A percentile compares a stretch with the other conserved stretches of the same genome.
phyloP scores from a whole-genome alignment of 2,797 vertebrate species.

The Hydrolagus colliei region DNA sequence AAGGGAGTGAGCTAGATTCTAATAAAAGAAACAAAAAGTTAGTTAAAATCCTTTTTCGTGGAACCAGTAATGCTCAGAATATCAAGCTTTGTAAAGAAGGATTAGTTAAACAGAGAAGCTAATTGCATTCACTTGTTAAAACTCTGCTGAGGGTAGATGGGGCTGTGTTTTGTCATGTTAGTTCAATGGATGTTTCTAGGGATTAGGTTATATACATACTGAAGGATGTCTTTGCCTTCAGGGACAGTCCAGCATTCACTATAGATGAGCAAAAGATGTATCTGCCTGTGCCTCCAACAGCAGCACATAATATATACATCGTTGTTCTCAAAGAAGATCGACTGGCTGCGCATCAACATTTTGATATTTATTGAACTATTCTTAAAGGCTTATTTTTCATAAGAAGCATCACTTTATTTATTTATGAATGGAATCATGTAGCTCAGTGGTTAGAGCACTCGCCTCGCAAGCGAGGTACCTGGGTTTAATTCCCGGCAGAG shows the following conservation, averaged over 20 bases:
- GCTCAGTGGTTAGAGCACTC: too few species aligned
- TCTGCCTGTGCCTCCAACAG: neutral
- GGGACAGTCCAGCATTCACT: neutral
- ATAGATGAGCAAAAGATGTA: neutral
- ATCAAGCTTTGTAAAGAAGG: neutral
- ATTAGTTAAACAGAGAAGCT: constrained; percentile 25
- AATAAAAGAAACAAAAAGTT: neutral
- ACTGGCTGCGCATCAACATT: neutral
- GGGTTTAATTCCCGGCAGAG: too few species aligned
- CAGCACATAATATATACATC: neutral
- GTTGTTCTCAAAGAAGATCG: neutral
- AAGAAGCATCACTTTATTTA: too few species aligned
- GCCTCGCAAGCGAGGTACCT: too few species aligned
- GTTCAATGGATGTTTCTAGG: constrained; percentile 4
- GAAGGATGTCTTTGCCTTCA: neutral
- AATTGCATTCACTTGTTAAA: constrained; percentile 27
- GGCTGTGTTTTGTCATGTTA: constrained; percentile 16
- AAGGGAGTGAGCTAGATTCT: neutral
- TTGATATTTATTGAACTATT: neutral
- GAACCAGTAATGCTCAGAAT: neutral
- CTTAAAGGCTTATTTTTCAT: neutral
- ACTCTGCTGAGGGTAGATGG: constrained; percentile 2
- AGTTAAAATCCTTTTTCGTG: neutral
- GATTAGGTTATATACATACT: neutral
- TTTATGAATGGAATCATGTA: too few species aligned